Conservation (phyloP, 2,888 invertebrate genomes). For the Cerceris rybyensis region DNA sequence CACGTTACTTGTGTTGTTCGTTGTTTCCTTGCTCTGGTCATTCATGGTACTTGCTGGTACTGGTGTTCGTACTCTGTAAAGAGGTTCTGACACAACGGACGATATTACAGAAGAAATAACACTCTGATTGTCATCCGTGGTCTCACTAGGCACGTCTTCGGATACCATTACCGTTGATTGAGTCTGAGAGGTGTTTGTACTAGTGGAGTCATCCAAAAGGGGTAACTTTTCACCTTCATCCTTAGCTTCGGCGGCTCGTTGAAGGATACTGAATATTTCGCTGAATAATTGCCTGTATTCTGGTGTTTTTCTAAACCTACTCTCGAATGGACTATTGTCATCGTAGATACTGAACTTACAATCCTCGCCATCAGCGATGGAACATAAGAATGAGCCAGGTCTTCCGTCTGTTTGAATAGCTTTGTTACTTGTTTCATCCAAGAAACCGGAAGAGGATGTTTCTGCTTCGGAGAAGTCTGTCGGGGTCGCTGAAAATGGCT, state of each 20-base stretch:
- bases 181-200: slow-evolving; percentile 82
- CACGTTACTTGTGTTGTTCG: not conserved
- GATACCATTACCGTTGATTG: slow-evolving; percentile 85
- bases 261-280: slow-evolving; percentile 92
- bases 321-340: slow-evolving; percentile 89
- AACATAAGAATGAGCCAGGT: slow-evolving; percentile 92
- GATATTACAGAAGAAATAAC: slow-evolving; percentile 90
- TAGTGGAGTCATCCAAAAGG: slow-evolving; percentile 86
- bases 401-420: slow-evolving; percentile 91
- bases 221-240: slow-evolving; percentile 91
- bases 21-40: slow-evolving; percentile 18
- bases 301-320: slow-evolving; percentile 91
- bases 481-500: slow-evolving; percentile 86
- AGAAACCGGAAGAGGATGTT: slow-evolving; percentile 92
- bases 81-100: slow-evolving; percentile 78
- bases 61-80: slow-evolving; percentile 63
- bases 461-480: slow-evolving; percentile 93
- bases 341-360: slow-evolving; percentile 93
- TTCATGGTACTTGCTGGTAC: not conserved
- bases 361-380: slow-evolving; percentile 92
- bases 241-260: slow-evolving; percentile 92
- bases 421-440: slow-evolving; percentile 91
- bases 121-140: slow-evolving; percentile 89
- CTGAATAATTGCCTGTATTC: slow-evolving; percentile 91
- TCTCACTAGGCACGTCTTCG: slow-evolving; percentile 86